Base-by-base conservation (phyloP, 2,888 invertebrate genomes). In the Tortrix viridana region DNA sequence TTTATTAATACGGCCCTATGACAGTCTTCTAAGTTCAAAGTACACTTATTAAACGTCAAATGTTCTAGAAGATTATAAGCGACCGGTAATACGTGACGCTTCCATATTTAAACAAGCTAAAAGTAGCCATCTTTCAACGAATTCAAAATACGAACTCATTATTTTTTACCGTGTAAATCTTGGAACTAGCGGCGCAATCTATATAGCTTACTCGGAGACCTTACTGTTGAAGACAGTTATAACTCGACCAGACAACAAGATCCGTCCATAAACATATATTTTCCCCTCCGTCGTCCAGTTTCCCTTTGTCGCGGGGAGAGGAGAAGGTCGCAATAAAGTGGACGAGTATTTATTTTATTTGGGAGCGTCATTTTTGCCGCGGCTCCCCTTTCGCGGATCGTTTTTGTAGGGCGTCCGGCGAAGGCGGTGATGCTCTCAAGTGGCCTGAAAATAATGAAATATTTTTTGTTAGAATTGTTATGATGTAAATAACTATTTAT, bases 331-430 rank as follows among this genome's bases (percentile, higher is more conserved):
- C 2, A 65, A 41, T 71, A 67, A 50, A 64, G 48, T 79, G 82
- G 86, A 47, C 67, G 69, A 69, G 80, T 84, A 80, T 86, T 85
- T 86, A 87, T 86, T 87, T 87, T 87, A 87, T 87, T 87, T 81
- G 80, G 71, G 75, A 85, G 84, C 84, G 84, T 86, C 86, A 87
- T 87, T 88, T 88, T 86, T 86, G 88, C 85, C 79, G 72, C 79
- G 82, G 74, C 85, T 82, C 84, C 86, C 86, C 83, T 85, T 82
- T 81, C 81, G 77, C 75, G 75, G 79, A 82, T 81, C 82, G 83
- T 81, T 86, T 83, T 85, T 83, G 85, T 84, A 85, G 84, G 82
- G 82, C 79, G 84, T 81, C 84, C 85, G 75, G 80, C 72, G 76
- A 70, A 66, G 71, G 69, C 64, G 65, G 61, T 74, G 76, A 69